A percentile compares a stretch with the other conserved stretches of the same genome.
Evolutionary conservation across 1,140 invertebrate genomes (phyloP).

Genomic region (Aphelinus certus): DNA sequence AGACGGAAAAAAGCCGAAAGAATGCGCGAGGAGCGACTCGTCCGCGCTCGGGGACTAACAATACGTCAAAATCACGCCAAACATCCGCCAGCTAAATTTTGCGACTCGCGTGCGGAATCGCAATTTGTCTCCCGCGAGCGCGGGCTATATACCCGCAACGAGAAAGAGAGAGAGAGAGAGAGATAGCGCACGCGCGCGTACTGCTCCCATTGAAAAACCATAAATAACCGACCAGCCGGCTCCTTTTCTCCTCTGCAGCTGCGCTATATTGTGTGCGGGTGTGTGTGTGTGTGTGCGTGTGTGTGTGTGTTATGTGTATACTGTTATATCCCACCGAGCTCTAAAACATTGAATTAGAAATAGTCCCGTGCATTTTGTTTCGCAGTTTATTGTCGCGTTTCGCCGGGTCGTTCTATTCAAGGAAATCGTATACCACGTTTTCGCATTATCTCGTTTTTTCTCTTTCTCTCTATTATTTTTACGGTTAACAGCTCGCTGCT

Average conservation of each 20-base stretch:
- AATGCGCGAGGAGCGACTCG: slow-evolving; percentile 3
- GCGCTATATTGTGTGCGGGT: too few relatives aligned
- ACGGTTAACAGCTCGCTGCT: neutral
- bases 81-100: slow-evolving; percentile 24
- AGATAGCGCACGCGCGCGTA: neutral
- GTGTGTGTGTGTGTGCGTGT: too few relatives aligned
- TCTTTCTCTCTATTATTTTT: neutral
- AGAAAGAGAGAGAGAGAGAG: neutral
- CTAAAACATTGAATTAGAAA: neutral
- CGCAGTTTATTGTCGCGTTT: neutral
- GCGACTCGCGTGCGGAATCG: slow-evolving; percentile 30
- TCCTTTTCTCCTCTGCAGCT: neutral
- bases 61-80: slow-evolving; percentile 42
- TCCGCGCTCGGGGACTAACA: slow-evolving; percentile 20
- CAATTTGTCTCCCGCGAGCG: slow-evolving; percentile 30
- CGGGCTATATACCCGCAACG: neutral
- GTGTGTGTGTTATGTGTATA: too few relatives aligned
- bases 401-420: neutral
- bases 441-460: neutral
- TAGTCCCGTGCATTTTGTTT: neutral
- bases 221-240: slow-evolving; percentile 28
- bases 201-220: slow-evolving; percentile 32
- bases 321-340: too few relatives aligned
- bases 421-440: neutral
- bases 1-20: slow-evolving; percentile 14